These are phyloP conservation scores for Sarotherodon lohbergeri DNA, from an alignment of 2,113 vertebrate genomes.

Conservation along the genomic window DNA sequence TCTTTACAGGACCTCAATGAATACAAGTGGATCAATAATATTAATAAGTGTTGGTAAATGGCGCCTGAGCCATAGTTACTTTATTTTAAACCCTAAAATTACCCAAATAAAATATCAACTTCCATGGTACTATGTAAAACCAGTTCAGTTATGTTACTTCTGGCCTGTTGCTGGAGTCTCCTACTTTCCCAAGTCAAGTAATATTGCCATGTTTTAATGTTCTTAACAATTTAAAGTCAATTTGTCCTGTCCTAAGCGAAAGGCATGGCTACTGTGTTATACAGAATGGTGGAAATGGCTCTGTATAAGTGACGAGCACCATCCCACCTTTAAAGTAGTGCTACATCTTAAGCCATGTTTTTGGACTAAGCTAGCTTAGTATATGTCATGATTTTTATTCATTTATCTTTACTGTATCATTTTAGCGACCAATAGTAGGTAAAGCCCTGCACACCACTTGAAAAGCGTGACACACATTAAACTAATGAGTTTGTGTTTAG, in stretches of 20 bases:
- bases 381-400: not conserved
- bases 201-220: not conserved
- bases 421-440: fast-evolving
- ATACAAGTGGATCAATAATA: not conserved
- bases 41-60: not conserved
- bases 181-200: not conserved
- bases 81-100: not conserved
- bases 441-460: no score
- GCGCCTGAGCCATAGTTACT: not conserved
- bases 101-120: not conserved
- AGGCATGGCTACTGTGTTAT: not conserved
- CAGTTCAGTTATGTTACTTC: not conserved
- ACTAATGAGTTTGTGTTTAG: not conserved
- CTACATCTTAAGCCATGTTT: not conserved
- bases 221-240: not conserved
- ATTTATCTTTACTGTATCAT: not conserved
- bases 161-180: fast-evolving
- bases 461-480: fast-evolving
- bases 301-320: not conserved
- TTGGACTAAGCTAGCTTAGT: not conserved
- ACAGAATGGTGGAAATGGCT: not conserved
- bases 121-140: fast-evolving
- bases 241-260: not conserved
- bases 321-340: not conserved
- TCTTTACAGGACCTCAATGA: not conserved